Evolutionary conservation across 2,888 invertebrate species (phyloP), one percentile per base, ranked within the genome.

Genomic region (Cheilosia urbana): DNA sequence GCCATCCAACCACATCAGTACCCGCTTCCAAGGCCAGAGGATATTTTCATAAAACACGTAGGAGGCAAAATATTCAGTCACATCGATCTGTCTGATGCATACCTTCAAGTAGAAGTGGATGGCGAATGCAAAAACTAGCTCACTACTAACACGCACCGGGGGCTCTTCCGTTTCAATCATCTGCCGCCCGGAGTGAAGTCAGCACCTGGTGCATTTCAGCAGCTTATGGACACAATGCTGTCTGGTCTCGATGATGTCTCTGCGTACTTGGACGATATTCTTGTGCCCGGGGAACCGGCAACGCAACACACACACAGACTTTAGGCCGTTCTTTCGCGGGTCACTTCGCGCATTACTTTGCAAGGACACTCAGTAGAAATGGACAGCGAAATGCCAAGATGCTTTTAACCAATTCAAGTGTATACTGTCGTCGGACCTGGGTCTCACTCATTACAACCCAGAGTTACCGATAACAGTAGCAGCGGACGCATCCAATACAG

Each of bases 1-100:
- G 58, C 69, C 2, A 21, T 88, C 2, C 84, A 88, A 69, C 34
- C 73, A 2, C 73, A 88, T 58, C 62, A 71, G 21, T 85, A 68
- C 49, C 73, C 79, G n/a, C 37, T 87, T 17, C 83, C 83, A 7
- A 2, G 24, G 5, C 68, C 84, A n/a, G 68, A 68, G 13, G 83
- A 83, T 27, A 79, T 77, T 6, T 85, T 77, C 34, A 27, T 55
- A 2, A 85, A 76, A 34, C 49, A 69, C 15, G 37, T 42, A 4
- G 30, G 62, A 13, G 55, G 51, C 5, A 63, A 21, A 11, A 0
- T 85, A 3, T 78, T 83, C 62, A 87, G 75, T 42, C 82, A 87
- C 45, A 78, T 82, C n/a, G 87, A 83, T 45, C 53, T 78, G 15
- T 71, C 84, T 1, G 88, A 88, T 63, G 87, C 85, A 0, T 87